Evolutionary conservation across 2,113 vertebrate species (phyloP).

Genomic region (Ibidorhyncha struthersii): DNA sequence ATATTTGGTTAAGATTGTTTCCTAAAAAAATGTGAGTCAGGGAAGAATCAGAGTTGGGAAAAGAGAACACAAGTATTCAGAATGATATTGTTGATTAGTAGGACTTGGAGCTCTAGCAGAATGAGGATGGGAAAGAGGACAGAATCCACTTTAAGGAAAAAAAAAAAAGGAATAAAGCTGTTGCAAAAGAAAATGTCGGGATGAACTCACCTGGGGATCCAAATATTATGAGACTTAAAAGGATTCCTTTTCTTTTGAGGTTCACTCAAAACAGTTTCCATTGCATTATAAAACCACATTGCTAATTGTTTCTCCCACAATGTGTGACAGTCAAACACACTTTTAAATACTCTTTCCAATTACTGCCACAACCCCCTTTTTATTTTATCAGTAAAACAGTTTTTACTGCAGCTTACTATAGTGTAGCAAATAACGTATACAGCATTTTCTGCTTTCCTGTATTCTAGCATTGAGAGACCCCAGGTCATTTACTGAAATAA

Average conservation of each 20-base stretch:
- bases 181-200: background rate
- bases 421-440: background rate
- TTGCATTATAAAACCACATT: constrained; percentile 9
- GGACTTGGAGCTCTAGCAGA: background rate
- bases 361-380: background rate
- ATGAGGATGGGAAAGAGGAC: background rate
- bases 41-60: background rate
- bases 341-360: constrained; percentile 35
- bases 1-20: background rate
- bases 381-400: background rate
- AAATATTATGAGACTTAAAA: constrained; percentile 64
- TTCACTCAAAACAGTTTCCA: constrained; percentile 13
- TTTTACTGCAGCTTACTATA: background rate
- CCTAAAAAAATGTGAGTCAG: background rate
- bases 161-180: background rate
- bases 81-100: background rate
- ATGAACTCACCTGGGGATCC: background rate
- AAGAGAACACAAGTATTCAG: background rate
- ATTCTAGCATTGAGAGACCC: background rate
- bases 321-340: constrained; percentile 17
- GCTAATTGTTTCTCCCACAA: constrained; percentile 57
- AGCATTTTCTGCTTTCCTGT: background rate
- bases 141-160: background rate
- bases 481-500: background rate
- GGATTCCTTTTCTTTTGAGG: constrained; percentile 40